Evolutionary conservation across 2,888 invertebrate genomes (phyloP).

Genomic region (Formica aserva): DNA sequence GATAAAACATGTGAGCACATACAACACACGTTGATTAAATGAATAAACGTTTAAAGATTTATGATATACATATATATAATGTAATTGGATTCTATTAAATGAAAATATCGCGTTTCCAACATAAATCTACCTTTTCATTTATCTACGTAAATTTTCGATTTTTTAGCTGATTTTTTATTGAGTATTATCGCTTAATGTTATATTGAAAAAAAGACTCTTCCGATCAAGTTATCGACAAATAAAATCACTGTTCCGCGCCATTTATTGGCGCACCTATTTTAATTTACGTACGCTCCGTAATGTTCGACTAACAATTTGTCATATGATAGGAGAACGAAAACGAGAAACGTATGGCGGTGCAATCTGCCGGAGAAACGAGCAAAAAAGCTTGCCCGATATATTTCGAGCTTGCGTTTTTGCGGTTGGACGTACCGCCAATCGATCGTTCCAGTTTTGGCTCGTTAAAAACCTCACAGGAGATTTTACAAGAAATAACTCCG

Average conservation of each 20-base stretch:
- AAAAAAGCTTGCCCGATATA: constrained; percentile 68
- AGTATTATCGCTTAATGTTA: background rate
- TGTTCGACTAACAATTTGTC: constrained; percentile 50
- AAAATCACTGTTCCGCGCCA: background rate
- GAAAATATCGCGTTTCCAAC: constrained; percentile 13
- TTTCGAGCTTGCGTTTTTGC: constrained; percentile 74
- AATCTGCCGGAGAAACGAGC: constrained; percentile 56
- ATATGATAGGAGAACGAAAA: constrained; percentile 44
- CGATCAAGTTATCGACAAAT: background rate
- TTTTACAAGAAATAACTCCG: constrained; percentile 47
- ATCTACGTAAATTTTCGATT: background rate
- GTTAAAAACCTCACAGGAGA: constrained; percentile 48
- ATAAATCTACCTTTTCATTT: background rate
- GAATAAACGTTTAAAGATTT: constrained; percentile 49
- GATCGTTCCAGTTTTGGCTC: constrained; percentile 55
- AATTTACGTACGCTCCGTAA: constrained; percentile 36
- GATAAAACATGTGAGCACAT: constrained; percentile 32
- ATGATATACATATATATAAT: constrained; percentile 16
- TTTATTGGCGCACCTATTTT: constrained; percentile 1
- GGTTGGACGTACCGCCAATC: constrained; percentile 71
- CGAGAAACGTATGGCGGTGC: constrained; percentile 53
- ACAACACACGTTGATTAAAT: constrained; percentile 22
- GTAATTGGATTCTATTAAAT: constrained; percentile 47
- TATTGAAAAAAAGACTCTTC: background rate
- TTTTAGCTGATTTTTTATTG: background rate